Evolutionary conservation across 2,113 vertebrate genomes (phyloP), one percentile per base, ranked within the genome.

Genomic region (Xenopus borealis): DNA sequence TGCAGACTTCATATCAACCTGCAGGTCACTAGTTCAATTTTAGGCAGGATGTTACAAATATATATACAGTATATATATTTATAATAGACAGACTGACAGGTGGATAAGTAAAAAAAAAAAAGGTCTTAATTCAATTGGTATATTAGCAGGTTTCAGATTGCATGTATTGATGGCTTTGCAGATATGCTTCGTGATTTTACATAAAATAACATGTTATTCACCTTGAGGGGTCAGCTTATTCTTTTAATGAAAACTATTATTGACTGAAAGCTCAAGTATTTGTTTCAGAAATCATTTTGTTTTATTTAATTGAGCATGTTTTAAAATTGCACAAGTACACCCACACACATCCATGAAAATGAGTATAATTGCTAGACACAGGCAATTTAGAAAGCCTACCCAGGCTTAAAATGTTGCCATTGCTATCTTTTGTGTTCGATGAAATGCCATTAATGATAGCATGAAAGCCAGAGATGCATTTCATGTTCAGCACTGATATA

Each of bases 291-390:
- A 76, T 76, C 69, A 76, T 76, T 76, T 69, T 69, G 61, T 62
- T 76, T 76, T 76, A 76, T 76, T 76, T 76, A 76, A 76, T 76
- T 76, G 73, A 76, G 66, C 73, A 69, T 76, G 73, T 76, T 74
- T 74, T 67, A 74, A 67, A 63, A 74, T 74, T 74, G 55, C 72
- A 69, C 17, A 62, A 69, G 66, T 58, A 69, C 73, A 76, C 73
- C 73, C 66, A 76, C 73, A 69, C 66, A 76, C 46, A 76, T 76
- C 73, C 66, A 76, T 55, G 66, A 76, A 76, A 62, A 76, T 69
- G 73, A 76, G 62, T 45, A 76, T 76, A 76, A 76, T 76, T 76
- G 66, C 57, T 23, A 76, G 69, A 76, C 62, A 76, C 73, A 76
- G 73, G 73, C 73, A 76, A 76, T 76, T 76, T 76, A 69, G 66